Percentiles rank a stretch among this genome's conserved stretches.
Conservation (phyloP, 2,888 invertebrate species). For the Stenodera caucasica region DNA sequence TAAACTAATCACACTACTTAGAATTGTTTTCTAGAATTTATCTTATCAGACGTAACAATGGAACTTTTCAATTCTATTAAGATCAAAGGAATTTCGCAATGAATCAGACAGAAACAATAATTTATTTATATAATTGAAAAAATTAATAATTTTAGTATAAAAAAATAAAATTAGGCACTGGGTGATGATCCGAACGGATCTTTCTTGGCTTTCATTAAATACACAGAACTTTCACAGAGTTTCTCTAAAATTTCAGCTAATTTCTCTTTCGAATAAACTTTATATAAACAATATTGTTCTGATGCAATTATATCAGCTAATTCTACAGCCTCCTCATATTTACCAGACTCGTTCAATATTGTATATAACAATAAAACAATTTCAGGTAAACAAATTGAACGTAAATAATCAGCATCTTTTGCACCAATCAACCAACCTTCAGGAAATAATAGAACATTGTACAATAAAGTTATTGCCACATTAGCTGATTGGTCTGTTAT, state of each 20-base stretch:
- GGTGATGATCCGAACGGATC: conserved; percentile 74
- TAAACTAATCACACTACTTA: conserved; percentile 24
- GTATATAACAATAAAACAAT: conserved; percentile 75
- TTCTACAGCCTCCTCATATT: conserved; percentile 76
- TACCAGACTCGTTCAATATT: conserved; percentile 74
- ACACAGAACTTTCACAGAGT: conserved; percentile 76
- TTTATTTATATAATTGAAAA: background rate
- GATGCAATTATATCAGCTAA: conserved; percentile 78
- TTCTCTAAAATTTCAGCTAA: conserved; percentile 75
- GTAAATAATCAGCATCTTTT: conserved; percentile 62
- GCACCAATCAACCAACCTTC: conserved; percentile 87
- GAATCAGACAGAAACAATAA: background rate
- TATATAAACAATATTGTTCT: conserved; percentile 78
- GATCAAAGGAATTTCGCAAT: background rate
- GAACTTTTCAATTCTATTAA: background rate
- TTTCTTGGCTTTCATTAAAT: conserved; percentile 72
- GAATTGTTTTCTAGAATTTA: conserved; percentile 22
- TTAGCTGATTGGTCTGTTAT: conserved; percentile 54
- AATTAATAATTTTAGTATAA: background rate
- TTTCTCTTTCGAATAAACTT: conserved; percentile 77
- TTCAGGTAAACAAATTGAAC: conserved; percentile 84
- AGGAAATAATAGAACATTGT: conserved; percentile 86
- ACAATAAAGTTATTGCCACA: conserved; percentile 76
- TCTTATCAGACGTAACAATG: conserved; percentile 21
- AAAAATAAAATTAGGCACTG: conserved; percentile 17